Conservation (phyloP, 1,140 invertebrate species). For the Doryteuthis pealeii region DNA sequence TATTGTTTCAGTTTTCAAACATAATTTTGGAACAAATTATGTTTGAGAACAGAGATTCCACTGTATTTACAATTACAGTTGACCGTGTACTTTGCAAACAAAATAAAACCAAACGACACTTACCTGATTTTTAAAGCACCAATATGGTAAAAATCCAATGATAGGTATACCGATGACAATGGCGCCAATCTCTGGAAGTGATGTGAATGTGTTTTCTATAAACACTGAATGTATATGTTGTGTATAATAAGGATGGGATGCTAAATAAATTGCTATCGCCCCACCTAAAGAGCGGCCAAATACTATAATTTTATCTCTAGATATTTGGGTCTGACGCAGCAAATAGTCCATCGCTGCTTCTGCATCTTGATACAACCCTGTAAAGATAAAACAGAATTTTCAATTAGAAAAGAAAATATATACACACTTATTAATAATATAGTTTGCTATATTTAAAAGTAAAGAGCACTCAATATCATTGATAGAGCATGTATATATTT, state of each 20-base stretch:
- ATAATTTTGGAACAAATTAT: too few relatives aligned
- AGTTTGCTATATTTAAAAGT: too few relatives aligned
- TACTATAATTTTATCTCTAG: constrained; percentile 82
- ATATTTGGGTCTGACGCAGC: constrained; percentile 76
- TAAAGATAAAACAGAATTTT: constrained; percentile 21
- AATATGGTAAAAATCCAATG: constrained; percentile 41
- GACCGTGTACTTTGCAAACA: too few relatives aligned
- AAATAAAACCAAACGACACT: constrained; percentile 9
- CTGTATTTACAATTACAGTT: too few relatives aligned
- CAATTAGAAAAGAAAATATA: not conserved
- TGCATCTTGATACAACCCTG: constrained; percentile 82
- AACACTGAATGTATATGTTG: constrained; percentile 76
- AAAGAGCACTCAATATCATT: too few relatives aligned
- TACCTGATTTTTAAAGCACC: constrained; percentile 54
- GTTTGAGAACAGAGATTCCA: too few relatives aligned
- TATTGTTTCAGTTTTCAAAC: too few relatives aligned
- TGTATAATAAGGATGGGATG: constrained; percentile 69
- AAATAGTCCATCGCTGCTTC: constrained; percentile 84
- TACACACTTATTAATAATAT: too few relatives aligned
- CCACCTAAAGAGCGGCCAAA: constrained; percentile 90
- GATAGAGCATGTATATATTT: too few relatives aligned
- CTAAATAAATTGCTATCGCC: constrained; percentile 83
- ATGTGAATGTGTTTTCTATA: constrained; percentile 94
- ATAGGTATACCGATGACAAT: constrained; percentile 39
- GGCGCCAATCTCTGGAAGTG: constrained; percentile 82